Base-by-base conservation (phyloP, 2,797 vertebrate species). In the Sebastes taczanowskii region DNA sequence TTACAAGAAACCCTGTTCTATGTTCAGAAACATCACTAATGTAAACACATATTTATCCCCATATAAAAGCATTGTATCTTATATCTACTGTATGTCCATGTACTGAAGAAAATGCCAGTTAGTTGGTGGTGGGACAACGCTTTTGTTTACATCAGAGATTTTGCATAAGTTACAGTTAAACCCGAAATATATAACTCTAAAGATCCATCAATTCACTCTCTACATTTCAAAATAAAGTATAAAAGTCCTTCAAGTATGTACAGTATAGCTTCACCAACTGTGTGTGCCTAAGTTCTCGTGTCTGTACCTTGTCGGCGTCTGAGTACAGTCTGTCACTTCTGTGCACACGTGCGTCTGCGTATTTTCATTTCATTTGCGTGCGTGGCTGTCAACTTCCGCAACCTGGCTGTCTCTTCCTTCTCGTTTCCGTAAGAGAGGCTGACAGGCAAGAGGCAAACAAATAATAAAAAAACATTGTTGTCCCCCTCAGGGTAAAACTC, bases 401-500 rank as follows among this genome's bases (percentile, higher is more conserved):
- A 89, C 87, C 85, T 88, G 83, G 82, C 91, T 93, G 91, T 93
- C 90, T 91, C 83, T 88, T 86, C 82, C 82, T 62, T 81, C 87
- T 84, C 73, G 27, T 83, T 90, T 90, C 83, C 11, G 83, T 83
- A 85, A 80, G 81, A 93, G 88, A 90, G 87, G 86, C 87, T 94
- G 94, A 94, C 94, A 96, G 92, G 74, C 64, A 88, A 29, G 79
- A 90, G 86, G 83, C 83, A 86, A 85, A 90, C 74, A 84, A 94
- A 91, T 90, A 88, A 92, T 88, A 30, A 93, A 84, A 87, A 86
- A 89, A 93, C 85, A 79, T 35, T 79, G 91, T 91, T 87, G 86
- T 88, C 88, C 85, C 86, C 94, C 91, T 94, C 84, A 76, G 93
- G 94, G 94, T 93, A 91, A 86, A 94, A 89, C 64, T 90, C 87